phyloP scores from a whole-genome alignment of 2,888 invertebrate genomes.

The Slavum lentiscoides region DNA sequence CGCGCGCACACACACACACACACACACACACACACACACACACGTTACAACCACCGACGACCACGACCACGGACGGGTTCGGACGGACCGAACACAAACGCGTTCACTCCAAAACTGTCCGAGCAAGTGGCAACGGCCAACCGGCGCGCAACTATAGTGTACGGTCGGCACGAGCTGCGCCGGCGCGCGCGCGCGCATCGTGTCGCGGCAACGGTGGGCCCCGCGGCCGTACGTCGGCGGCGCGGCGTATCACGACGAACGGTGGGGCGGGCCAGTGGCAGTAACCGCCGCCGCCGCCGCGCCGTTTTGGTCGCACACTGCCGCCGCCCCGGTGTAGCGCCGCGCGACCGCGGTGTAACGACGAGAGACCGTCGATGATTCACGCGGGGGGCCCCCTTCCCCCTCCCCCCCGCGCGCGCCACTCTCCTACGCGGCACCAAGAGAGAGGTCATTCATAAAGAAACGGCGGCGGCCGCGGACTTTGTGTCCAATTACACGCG shows the following conservation, averaged over 20 bases:
- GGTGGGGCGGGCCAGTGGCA: slow-evolving; percentile 29
- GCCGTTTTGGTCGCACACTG: slow-evolving; percentile 34
- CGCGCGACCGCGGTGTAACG: no score
- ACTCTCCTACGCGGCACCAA: no score
- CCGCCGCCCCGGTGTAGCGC: background rate
- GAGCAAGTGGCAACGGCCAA: no score
- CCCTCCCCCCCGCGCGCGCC: background rate
- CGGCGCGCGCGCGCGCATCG: no score
- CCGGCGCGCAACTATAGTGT: no score
- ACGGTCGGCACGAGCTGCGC: no score
- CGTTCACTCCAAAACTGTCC: no score
- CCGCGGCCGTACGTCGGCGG: background rate
- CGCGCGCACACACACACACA: slow-evolving; percentile 19
- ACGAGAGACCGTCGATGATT: no score
- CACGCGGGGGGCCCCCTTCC: no score
- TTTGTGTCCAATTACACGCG: slow-evolving; percentile 9
- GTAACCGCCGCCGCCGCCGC: slow-evolving; percentile 17
- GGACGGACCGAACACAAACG: no score
- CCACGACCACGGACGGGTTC: no score
- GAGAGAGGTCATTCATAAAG: slow-evolving; percentile 50
- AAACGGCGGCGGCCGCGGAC: slow-evolving; percentile 15
- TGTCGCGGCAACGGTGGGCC: background rate
- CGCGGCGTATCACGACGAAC: background rate
- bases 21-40: slow-evolving; percentile 3
- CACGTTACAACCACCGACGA: no score